Conservation (phyloP, 2,888 invertebrate species). For the Brachyptera risi region DNA sequence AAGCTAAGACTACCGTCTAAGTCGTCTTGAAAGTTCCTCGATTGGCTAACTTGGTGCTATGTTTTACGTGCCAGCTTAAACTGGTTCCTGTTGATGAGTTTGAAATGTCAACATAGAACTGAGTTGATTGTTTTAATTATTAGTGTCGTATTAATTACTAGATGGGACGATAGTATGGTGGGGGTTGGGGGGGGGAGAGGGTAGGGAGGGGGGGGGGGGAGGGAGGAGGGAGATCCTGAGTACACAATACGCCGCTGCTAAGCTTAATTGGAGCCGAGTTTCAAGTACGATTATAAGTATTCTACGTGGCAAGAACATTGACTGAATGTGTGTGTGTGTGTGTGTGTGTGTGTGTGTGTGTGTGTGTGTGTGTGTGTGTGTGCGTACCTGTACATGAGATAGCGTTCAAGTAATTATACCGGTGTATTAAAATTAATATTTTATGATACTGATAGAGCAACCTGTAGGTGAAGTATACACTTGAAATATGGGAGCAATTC, state of each 20-base stretch:
- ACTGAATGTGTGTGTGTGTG: neutral
- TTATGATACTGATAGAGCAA: too few relatives aligned
- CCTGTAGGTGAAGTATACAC: too few relatives aligned
- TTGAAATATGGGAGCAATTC: too few relatives aligned
- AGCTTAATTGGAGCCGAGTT: conserved; percentile 22
- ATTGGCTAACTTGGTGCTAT: conserved; percentile 19
- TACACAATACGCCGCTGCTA: conserved; percentile 21
- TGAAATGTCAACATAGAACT: conserved; percentile 21
- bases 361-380: neutral
- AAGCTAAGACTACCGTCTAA: conserved; percentile 5
- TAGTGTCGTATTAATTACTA: conserved; percentile 23
- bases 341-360: neutral
- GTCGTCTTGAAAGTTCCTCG: neutral
- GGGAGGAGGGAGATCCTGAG: neutral
- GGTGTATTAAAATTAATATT: too few relatives aligned
- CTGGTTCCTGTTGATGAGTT: conserved; percentile 20
- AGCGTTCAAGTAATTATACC: too few relatives aligned
- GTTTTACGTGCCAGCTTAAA: conserved; percentile 21
- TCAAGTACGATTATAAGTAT: conserved; percentile 12
- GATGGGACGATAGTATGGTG: conserved; percentile 1
- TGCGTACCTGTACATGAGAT: too few relatives aligned
- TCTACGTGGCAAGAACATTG: conserved; percentile 4
- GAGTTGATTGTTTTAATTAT: conserved; percentile 23
- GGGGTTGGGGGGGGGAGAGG: neutral
- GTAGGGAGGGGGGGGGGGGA: neutral